Evolutionary conservation across 2,888 invertebrate genomes (phyloP), one percentile per base, ranked within the genome.

Genomic region (Tenthredo livida): DNA sequence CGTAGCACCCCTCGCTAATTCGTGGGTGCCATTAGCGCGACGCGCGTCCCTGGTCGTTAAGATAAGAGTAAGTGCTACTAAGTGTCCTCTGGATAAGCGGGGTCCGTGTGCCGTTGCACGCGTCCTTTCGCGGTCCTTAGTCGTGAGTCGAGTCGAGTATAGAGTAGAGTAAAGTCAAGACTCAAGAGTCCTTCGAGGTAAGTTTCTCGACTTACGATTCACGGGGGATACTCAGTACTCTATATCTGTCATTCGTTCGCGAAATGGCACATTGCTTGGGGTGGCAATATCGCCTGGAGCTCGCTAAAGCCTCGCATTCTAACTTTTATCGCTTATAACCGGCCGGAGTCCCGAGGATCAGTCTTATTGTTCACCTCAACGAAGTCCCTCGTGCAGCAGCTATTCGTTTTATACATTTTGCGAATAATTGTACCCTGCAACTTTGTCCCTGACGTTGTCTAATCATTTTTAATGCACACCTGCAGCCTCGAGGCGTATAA

Each of bases 21-120:
- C 91, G 91, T 93, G 90, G 91, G 90, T 90, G 90, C 85, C 93
- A 93, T 93, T 93, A 93, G 92, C 92, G 91, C 90, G 92, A 92
- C 90, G 90, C 90, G 90, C 91, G 90, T 91, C 90, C 90, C 90
- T 87, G 90, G 93, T 93, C 93, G 92, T 93, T 93, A 93, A 93
- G 93, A 93, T 93, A 93, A 92, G 90, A 91, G 93, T 93, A 93
- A 93, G 93, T 93, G 93, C 93, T 93, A 93, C 93, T 93, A 93
- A 93, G 93, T 93, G 93, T 93, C 92, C 90, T 88, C 88, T 85
- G 91, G 93, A 93, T 93, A 93, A 93, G 92, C 88, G 87, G 89
- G 90, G 89, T 90, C 87, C 87, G 89, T 85, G 87, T 87, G 87
- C 87, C 86, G 87, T 88, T 87, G 84, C 86, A 85, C 78, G 84